Evolutionary conservation across 2,113 vertebrate species (phyloP).

Genomic region (Melierax canorus): DNA sequence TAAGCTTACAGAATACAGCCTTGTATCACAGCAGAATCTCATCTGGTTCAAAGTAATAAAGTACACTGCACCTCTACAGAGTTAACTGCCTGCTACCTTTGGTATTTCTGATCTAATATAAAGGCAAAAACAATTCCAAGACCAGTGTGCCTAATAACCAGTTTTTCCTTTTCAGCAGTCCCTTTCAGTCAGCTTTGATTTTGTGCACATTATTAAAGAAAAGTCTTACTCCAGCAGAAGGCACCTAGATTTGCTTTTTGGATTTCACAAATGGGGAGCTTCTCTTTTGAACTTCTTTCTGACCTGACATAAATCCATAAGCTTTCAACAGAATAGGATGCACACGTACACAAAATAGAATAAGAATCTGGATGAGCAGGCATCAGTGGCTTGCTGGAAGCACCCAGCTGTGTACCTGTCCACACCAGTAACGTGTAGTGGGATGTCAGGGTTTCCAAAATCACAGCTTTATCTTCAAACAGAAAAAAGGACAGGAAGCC

Average conservation of each 20-base stretch:
- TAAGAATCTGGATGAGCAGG: not conserved
- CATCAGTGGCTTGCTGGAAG: not conserved
- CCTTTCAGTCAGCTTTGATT: not conserved
- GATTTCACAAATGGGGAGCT: not conserved
- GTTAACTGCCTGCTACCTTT: not conserved
- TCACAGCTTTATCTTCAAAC: not conserved
- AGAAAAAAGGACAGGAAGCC: not conserved
- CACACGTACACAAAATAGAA: not conserved
- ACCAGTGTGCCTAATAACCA: not conserved
- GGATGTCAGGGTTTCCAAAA: not conserved
- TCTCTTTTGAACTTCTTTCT: not conserved
- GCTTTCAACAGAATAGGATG: not conserved
- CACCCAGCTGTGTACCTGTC: not conserved
- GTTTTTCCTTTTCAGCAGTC: not conserved
- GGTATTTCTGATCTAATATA: not conserved
- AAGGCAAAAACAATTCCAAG: not conserved
- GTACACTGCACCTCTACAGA: not conserved
- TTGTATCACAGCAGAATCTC: not conserved
- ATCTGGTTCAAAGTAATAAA: not conserved
- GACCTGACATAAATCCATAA: not conserved
- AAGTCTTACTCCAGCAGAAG: not conserved
- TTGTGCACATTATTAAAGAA: not conserved
- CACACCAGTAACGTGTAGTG: not conserved
- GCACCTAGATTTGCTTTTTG: not conserved
- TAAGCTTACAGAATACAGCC: not conserved